Evolutionary conservation across 2,888 invertebrate genomes (phyloP).

Genomic region (Apamea epomidion): DNA sequence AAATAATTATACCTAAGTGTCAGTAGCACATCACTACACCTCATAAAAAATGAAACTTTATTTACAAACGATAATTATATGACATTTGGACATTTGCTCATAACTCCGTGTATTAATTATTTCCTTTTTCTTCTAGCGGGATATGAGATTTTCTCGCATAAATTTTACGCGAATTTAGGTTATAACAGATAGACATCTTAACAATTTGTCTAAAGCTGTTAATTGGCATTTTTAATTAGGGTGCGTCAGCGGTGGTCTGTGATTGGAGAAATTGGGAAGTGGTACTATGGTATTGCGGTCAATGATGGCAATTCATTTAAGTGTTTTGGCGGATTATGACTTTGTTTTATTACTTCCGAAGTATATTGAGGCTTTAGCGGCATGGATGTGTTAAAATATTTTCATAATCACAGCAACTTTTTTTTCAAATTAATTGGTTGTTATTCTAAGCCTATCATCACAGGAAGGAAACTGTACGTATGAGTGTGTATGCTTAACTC

Average conservation of each 20-base stretch:
- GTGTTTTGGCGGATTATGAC: slow-evolving; percentile 48
- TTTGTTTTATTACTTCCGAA: slow-evolving; percentile 56
- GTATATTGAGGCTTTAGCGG: slow-evolving; percentile 24
- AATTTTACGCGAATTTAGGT: slow-evolving; percentile 63
- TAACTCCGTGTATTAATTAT: slow-evolving; percentile 53
- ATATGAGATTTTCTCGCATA: slow-evolving; percentile 45
- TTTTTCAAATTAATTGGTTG: slow-evolving; percentile 21
- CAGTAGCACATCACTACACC: slow-evolving; percentile 35
- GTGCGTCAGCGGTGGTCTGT: slow-evolving; percentile 40
- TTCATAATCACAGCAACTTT: slow-evolving; percentile 13
- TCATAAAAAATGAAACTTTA: slow-evolving; percentile 33
- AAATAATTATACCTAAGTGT: slow-evolving; percentile 2
- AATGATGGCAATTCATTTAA: slow-evolving; percentile 45
- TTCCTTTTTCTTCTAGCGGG: slow-evolving; percentile 51
- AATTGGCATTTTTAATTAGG: slow-evolving; percentile 61
- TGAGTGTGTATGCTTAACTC: not conserved
- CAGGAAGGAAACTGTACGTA: not conserved
- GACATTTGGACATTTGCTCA: slow-evolving; percentile 45
- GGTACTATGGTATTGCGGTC: slow-evolving; percentile 47
- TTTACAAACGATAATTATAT: slow-evolving; percentile 45
- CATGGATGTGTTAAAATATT: slow-evolving; percentile 37
- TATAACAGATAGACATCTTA: slow-evolving; percentile 64
- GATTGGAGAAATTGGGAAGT: slow-evolving; percentile 48
- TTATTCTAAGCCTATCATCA: slow-evolving; percentile 5
- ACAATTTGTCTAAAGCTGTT: slow-evolving; percentile 68